Conservation (phyloP, 2,888 invertebrate species). For the Leptopilina syphax region DNA sequence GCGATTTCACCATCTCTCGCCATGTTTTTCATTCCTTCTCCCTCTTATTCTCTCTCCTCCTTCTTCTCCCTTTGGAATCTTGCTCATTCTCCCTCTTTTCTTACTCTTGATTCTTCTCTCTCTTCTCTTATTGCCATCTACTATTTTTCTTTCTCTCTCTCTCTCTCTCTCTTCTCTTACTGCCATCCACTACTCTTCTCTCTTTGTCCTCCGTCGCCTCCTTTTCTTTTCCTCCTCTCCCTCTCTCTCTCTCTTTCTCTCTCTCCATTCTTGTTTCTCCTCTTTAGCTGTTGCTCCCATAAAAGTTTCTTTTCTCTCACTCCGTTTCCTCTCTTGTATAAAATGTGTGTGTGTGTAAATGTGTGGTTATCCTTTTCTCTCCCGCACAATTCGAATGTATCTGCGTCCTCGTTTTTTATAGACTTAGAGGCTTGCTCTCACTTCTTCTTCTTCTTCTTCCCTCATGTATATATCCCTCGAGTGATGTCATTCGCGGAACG, state of each 20-base stretch:
- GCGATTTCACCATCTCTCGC: slow-evolving; percentile 55
- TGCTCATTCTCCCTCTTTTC: slow-evolving; percentile 44
- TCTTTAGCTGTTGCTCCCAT: background rate
- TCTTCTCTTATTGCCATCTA: slow-evolving; percentile 43
- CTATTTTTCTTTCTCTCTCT: slow-evolving; percentile 25
- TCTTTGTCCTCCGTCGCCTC: slow-evolving; percentile 45
- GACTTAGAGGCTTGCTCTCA: slow-evolving; percentile 12
- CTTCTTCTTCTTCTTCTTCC: background rate
- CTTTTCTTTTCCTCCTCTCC: slow-evolving; percentile 43
- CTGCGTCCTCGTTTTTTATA: slow-evolving; percentile 30
- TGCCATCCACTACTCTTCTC: background rate
- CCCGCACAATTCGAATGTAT: background rate
- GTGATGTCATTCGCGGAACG: slow-evolving; percentile 40
- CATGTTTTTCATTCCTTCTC: slow-evolving; percentile 50
- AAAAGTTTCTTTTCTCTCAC: slow-evolving; percentile 34
- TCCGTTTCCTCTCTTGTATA: slow-evolving; percentile 39
- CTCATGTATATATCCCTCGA: background rate
- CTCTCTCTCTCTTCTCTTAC: slow-evolving; percentile 39
- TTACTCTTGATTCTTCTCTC: slow-evolving; percentile 44
- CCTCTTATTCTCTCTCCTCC: slow-evolving; percentile 43
- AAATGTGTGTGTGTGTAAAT: no score
- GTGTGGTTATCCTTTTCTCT: slow-evolving; percentile 38
- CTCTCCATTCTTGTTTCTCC: slow-evolving; percentile 49
- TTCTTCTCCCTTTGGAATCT: slow-evolving; percentile 35
- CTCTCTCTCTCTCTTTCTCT: slow-evolving; percentile 42